A percentile compares a stretch with the other conserved stretches of the same genome.
Conservation (phyloP, 1,140 invertebrate genomes). For the Diorhabda sublineata region DNA sequence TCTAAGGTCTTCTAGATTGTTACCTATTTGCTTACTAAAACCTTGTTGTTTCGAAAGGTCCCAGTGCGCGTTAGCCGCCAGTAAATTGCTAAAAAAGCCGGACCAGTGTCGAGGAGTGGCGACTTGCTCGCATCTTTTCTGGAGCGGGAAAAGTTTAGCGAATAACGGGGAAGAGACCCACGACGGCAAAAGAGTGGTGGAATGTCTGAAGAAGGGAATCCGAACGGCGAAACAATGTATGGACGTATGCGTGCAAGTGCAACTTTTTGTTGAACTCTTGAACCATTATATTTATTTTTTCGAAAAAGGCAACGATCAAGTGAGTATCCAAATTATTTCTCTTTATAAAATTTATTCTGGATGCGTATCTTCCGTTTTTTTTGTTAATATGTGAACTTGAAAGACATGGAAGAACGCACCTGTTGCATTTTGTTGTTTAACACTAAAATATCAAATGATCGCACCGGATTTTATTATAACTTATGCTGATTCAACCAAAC, state of each 20-base stretch:
- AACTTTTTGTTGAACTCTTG: conserved; percentile 90
- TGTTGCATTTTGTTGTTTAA: too few relatives aligned
- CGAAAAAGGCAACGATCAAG: conserved; percentile 85
- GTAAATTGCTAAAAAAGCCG: conserved; percentile 94
- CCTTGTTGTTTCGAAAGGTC: not conserved
- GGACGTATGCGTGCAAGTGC: conserved; percentile 94
- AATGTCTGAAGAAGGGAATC: conserved; percentile 94
- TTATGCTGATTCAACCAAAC: too few relatives aligned
- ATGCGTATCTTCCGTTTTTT: not conserved
- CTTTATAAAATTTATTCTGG: conserved; percentile 4
- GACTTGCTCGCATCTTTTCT: conserved; percentile 92
- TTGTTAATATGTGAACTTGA: too few relatives aligned
- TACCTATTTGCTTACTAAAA: too few relatives aligned
- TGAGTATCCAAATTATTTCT: conserved; percentile 41
- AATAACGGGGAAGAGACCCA: conserved; percentile 73
- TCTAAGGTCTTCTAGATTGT: too few relatives aligned
- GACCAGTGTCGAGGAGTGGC: conserved; percentile 93
- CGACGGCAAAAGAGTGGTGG: conserved; percentile 82
- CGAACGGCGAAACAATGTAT: conserved; percentile 95
- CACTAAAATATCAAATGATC: too few relatives aligned
- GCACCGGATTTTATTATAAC: too few relatives aligned
- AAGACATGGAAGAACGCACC: too few relatives aligned
- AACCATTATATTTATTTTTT: conserved; percentile 94
- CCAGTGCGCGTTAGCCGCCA: conserved; percentile 89
- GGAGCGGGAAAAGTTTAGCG: conserved; percentile 80